Evolutionary conservation across 2,888 invertebrate genomes (phyloP).

Genomic region (Nasonia oneida): DNA sequence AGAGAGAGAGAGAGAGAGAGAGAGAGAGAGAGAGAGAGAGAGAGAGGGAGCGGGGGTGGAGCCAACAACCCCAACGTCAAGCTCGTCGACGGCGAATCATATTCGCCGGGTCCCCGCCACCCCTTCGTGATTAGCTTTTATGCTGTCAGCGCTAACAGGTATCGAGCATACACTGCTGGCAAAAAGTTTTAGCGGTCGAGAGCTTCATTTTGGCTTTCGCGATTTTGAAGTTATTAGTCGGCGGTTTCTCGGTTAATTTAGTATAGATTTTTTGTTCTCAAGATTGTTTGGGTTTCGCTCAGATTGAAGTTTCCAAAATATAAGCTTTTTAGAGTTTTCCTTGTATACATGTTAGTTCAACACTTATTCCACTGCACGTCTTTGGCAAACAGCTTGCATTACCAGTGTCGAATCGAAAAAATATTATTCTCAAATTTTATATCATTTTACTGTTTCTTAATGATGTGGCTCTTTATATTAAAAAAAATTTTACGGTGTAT

Average conservation of each 20-base stretch:
- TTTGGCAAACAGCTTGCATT: no score
- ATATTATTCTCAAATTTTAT: no score
- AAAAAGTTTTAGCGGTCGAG: conserved; percentile 32
- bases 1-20: conserved; percentile 1
- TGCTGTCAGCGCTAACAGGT: not conserved
- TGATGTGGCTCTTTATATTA: no score
- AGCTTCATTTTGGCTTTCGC: conserved; percentile 42
- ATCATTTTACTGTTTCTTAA: no score
- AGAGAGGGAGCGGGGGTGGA: conserved; percentile 41
- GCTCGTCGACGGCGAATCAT: conserved; percentile 51
- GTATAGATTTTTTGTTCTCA: not conserved
- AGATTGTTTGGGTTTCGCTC: not conserved
- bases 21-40: not conserved
- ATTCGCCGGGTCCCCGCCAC: conserved; percentile 31
- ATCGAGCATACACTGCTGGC: conserved; percentile 24
- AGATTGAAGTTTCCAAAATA: not conserved
- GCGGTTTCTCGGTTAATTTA: not conserved
- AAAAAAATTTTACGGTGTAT: no score
- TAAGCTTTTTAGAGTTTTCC: no score
- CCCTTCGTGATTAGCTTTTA: not conserved
- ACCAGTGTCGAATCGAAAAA: no score
- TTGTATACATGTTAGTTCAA: not conserved
- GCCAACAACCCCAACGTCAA: conserved; percentile 26
- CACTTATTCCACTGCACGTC: no score
- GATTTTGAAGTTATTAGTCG: conserved; percentile 32